Conservation (phyloP, 2,888 invertebrate genomes). For the Holacanthella duospinosa region DNA sequence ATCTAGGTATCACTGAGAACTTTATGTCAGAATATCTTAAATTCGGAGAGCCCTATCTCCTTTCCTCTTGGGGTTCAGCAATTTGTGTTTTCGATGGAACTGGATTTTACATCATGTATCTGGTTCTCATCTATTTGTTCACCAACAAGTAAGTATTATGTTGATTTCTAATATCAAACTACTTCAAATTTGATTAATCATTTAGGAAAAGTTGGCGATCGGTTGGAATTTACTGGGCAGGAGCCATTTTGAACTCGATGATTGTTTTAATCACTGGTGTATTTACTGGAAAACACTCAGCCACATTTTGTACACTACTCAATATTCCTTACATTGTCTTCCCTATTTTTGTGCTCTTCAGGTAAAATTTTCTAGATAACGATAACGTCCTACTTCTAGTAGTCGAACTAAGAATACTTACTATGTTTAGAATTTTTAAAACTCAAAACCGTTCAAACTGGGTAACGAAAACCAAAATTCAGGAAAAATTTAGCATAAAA, state of each 20-base stretch:
- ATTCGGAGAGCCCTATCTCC: conserved; percentile 33
- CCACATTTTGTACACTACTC: conserved; percentile 33
- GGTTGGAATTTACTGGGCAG: conserved; percentile 31
- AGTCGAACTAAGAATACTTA: background rate
- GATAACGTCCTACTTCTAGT: background rate
- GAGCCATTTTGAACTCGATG: conserved; percentile 33
- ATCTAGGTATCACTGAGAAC: conserved; percentile 28
- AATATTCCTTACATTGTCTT: conserved; percentile 34
- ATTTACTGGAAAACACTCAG: conserved; percentile 25
- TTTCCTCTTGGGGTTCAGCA: conserved; percentile 32
- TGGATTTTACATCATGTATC: conserved; percentile 34
- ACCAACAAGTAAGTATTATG: conserved; percentile 26
- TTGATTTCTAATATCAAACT: background rate
- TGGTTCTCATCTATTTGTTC: conserved; percentile 24
- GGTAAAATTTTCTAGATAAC: conserved; percentile 16
- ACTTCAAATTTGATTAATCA: background rate
- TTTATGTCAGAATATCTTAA: conserved; percentile 37
- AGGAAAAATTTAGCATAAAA: background rate
- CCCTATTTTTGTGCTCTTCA: conserved; percentile 23
- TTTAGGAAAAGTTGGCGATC: conserved; percentile 32
- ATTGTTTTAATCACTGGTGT: conserved; percentile 30
- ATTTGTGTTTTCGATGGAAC: conserved; percentile 35
- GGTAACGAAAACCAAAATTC: conserved; percentile 13
- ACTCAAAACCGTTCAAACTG: conserved; percentile 22
- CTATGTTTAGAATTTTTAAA: conserved; percentile 22